Percentiles rank a stretch among this genome's conserved stretches.
These are phyloP conservation scores for Palloptera scutellata DNA, from an alignment of 2,888 invertebrate species.

Conservation along the genomic window DNA sequence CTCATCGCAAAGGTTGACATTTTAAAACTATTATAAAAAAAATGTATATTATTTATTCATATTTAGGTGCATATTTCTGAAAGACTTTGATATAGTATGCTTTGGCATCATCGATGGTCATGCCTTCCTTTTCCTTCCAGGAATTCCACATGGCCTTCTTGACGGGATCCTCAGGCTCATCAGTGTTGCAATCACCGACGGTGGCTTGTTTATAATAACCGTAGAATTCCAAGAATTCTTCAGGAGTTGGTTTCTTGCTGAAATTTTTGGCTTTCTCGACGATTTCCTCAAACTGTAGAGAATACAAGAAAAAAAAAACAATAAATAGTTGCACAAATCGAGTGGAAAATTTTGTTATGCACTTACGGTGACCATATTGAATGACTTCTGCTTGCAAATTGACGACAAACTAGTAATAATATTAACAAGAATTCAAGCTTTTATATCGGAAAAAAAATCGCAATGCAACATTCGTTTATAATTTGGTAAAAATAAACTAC, in stretches of 20 bases:
- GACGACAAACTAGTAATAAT: background rate
- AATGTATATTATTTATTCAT: slow-evolving; percentile 47
- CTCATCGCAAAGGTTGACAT: no score
- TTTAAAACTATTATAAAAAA: no score
- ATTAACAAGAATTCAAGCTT: background rate
- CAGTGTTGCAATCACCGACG: slow-evolving; percentile 82
- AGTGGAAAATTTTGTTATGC: background rate
- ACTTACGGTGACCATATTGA: slow-evolving; percentile 55
- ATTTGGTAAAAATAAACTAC: background rate
- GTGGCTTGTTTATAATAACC: slow-evolving; percentile 85
- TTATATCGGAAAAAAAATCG: background rate
- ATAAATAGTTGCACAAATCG: background rate
- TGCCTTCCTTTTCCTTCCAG: slow-evolving; percentile 86
- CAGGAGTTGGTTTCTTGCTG: slow-evolving; percentile 76
- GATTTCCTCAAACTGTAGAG: slow-evolving; percentile 74
- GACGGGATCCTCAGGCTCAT: slow-evolving; percentile 85
- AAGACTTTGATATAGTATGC: slow-evolving; percentile 81
- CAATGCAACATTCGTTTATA: background rate
- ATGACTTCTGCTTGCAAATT: slow-evolving; percentile 24
- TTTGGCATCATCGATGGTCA: slow-evolving; percentile 79
- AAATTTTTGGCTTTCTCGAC: slow-evolving; percentile 78
- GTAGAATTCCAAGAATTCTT: slow-evolving; percentile 83
- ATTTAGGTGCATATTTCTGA: slow-evolving; percentile 66
- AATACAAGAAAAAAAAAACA: slow-evolving; percentile 4
- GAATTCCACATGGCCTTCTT: slow-evolving; percentile 94